Base-by-base conservation (phyloP, 2,888 invertebrate species). In the Ophion slaviceki region DNA sequence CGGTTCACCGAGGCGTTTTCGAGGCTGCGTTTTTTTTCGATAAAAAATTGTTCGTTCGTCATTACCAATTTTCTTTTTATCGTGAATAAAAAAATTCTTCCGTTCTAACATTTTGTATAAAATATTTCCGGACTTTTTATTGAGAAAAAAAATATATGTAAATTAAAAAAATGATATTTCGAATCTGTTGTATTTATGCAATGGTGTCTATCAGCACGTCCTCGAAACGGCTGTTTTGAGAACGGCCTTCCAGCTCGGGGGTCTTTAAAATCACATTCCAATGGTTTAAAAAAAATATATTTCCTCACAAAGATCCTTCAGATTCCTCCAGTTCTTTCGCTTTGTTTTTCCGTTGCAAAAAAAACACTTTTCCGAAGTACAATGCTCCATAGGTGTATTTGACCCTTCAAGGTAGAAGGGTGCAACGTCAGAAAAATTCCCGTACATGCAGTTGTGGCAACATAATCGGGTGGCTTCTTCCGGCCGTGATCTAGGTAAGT, bases 391-490 rank as follows among this genome's bases (percentile, higher is more conserved):
- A 64, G 74, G 70, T 72, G 70, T 67, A 76, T 79, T 53, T 24
- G 66, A 28, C 67, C 82, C 59, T 80, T 61, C 61, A 59, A 85
- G 62, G 71, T 32, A 32, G 75, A 75, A 85, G 80, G 82, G 68
- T 62, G 82, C 85, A 67, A 75, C 81, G 86, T 86, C 82, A 82
- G 84, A 84, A 32, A 79, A 84, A 82, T 80, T 70, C 76, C 57
- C 70, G 62, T 71, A 79, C 45, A 71, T 79, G 81, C 79, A 74
- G 75, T 57, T 57, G 40, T 72, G 66, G 77, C 72, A 68, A 45
- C 79, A 40, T 74, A 66, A 66, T 76, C 72, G 76, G 85, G 75
- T 82, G 84, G 79, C 81, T 84, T 79, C 71, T 71, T 64, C 59
- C 84, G 66, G 79, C 79, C 68, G 66, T 78, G 36, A 57, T 47